Base-by-base conservation (phyloP, 2,113 vertebrate genomes). In the Chelonoidis abingdonii region DNA sequence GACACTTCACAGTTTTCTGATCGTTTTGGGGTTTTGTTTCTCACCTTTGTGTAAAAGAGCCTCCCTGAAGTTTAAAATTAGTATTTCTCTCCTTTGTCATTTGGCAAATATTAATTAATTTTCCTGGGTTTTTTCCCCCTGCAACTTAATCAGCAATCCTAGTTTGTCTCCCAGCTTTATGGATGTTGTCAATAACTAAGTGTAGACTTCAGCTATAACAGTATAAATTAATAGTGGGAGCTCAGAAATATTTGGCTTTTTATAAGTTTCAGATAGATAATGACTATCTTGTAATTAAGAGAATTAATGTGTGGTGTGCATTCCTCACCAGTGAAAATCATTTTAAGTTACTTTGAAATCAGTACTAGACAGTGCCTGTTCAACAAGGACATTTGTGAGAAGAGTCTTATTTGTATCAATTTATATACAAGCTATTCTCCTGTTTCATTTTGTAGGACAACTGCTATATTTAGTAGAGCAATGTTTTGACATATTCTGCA, bases 41-140 rank as follows among this genome's bases (percentile, higher is more conserved):
- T 19, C 10, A 29, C 0, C 62, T 65, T 35, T 65, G 0, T 10
- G 3, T 57, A 62, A 81, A 7, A 86, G 3, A 0, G 0, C 2
- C 0, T 31, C 1, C 9, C 86, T n/a, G 24, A 1, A 10, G 54
- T 4, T 93, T 79, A 31, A 54, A 85, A 54, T 80, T 90, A 41
- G 1, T 52, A 27, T 65, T 0, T 27, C 2, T 90, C 85, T 35
- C 31, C 8, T 47, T 59, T 75, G 82, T 56, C 0, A 24, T 47
- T 76, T 57, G 13, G 0, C 3, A 80, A 44, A 69, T 69, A 38
- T n/a, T 69, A 69, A 52, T 22, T 79, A 16, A 62, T 65, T 83
- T 88, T 57, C 57, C 3, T 38, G 0, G 13, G 50, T 14, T 59
- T 59, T 62, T 59, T 85, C 38, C 4, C 10, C 72, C 2, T 2